These are phyloP conservation scores for Thaumetopoea pityocampa DNA, from an alignment of 1,140 invertebrate genomes.

Conservation along the genomic window DNA sequence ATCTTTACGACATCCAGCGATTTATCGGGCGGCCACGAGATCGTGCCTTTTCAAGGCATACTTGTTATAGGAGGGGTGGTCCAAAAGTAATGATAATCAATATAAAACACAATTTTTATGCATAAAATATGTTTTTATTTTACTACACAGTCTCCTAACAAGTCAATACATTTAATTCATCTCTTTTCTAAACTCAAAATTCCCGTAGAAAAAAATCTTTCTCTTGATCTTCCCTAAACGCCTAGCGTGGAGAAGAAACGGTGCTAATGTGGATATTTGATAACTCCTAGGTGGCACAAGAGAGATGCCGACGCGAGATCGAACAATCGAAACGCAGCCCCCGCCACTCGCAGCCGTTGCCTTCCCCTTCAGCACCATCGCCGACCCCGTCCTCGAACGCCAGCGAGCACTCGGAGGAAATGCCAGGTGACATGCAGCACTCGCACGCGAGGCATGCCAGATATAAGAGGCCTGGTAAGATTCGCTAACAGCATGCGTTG, in stretches of 20 bases:
- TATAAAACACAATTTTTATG: neutral
- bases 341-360: constrained; percentile 30
- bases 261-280: neutral
- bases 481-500: constrained; percentile 48
- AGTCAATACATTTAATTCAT: too few relatives aligned
- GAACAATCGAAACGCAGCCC: constrained; percentile 55
- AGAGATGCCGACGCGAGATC: constrained; percentile 56
- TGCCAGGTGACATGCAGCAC: constrained; percentile 36
- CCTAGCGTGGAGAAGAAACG: neutral
- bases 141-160: too few relatives aligned
- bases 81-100: too few relatives aligned
- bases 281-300: constrained; percentile 52
- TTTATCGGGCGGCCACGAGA: too few relatives aligned
- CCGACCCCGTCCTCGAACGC: constrained; percentile 18
- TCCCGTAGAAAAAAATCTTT: too few relatives aligned
- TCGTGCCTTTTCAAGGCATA: too few relatives aligned
- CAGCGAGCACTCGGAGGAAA: constrained; percentile 22
- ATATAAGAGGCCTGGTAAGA: constrained; percentile 55
- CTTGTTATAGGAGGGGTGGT: too few relatives aligned
- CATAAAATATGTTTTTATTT: too few relatives aligned
- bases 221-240: neutral
- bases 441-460: constrained; percentile 43
- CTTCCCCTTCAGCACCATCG: constrained; percentile 9
- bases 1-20: too few relatives aligned
- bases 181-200: too few relatives aligned